Conservation (phyloP, 92 coral and sea anemone genomes). For the Porites lobata region DNA sequence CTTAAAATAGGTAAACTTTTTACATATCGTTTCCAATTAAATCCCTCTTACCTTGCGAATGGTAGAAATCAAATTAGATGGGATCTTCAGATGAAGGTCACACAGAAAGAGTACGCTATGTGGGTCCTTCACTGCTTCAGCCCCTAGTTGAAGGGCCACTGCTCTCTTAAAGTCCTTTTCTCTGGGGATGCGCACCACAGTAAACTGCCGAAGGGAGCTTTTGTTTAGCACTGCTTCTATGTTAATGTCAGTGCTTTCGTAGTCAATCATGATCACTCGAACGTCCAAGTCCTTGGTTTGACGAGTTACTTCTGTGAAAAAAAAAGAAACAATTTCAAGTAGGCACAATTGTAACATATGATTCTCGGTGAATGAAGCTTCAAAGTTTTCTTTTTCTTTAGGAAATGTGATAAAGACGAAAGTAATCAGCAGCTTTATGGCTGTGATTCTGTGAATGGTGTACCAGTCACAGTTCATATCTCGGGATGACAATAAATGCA, state of each 20-base stretch:
- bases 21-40: no score
- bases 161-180: slow-evolving; percentile 86
- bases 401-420: no score
- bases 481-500: no score
- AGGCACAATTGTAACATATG: no score
- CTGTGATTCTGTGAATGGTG: no score
- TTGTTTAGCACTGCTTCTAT: slow-evolving; percentile 67
- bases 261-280: slow-evolving; percentile 89
- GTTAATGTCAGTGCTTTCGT: slow-evolving; percentile 87
- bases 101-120: slow-evolving; percentile 93
- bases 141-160: slow-evolving; percentile 89
- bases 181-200: slow-evolving; percentile 69
- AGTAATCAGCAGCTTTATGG: no score
- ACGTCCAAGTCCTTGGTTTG: slow-evolving; percentile 79
- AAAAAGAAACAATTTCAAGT: no score
- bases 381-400: no score
- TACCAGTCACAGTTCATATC: no score
- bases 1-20: no score
- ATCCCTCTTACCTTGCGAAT: slow-evolving; percentile 84
- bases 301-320: slow-evolving; percentile 67
- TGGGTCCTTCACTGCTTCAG: slow-evolving; percentile 89
- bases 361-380: background rate
- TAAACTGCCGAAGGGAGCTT: slow-evolving; percentile 75
- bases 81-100: slow-evolving; percentile 91
- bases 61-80: slow-evolving; percentile 71